Percentiles rank a stretch among this genome's conserved stretches.
Evolutionary conservation across 2,113 vertebrate species (phyloP).

Genomic region (Chitala chitala): DNA sequence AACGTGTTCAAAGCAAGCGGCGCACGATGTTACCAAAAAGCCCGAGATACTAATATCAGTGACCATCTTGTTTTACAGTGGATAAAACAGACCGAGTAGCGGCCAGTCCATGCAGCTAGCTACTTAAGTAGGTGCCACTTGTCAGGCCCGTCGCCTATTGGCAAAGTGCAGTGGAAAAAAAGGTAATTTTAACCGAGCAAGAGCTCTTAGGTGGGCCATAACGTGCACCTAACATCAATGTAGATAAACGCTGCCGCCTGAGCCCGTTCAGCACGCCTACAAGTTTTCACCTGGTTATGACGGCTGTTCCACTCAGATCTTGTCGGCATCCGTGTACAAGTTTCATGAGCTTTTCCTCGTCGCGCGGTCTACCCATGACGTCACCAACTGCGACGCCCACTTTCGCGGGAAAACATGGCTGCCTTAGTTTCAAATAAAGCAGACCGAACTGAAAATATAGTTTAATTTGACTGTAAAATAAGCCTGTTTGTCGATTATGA

Average conservation of each 20-base stretch:
- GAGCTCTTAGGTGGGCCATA: background rate
- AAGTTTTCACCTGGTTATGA: conserved; percentile 21
- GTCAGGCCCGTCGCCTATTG: background rate
- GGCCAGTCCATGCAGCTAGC: background rate
- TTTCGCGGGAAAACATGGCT: background rate
- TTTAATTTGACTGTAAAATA: no score
- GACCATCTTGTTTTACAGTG: background rate
- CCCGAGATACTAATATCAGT: background rate
- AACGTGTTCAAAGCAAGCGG: background rate
- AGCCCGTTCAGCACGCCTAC: background rate
- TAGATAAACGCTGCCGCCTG: background rate
- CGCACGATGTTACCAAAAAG: background rate
- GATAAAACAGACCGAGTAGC: background rate
- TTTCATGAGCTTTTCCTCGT: conserved; percentile 40
- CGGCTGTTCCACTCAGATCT: conserved; percentile 27
- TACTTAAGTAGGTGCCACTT: background rate
- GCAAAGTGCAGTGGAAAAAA: background rate
- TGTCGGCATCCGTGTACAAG: conserved; percentile 35
- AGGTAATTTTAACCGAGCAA: background rate
- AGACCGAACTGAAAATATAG: no score
- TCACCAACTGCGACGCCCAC: background rate
- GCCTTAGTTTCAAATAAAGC: no score
- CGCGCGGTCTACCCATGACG: background rate
- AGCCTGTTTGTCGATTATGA: no score
- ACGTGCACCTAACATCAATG: background rate